Conservation (phyloP, 2,797 vertebrate species). For the Catharus ustulatus region DNA sequence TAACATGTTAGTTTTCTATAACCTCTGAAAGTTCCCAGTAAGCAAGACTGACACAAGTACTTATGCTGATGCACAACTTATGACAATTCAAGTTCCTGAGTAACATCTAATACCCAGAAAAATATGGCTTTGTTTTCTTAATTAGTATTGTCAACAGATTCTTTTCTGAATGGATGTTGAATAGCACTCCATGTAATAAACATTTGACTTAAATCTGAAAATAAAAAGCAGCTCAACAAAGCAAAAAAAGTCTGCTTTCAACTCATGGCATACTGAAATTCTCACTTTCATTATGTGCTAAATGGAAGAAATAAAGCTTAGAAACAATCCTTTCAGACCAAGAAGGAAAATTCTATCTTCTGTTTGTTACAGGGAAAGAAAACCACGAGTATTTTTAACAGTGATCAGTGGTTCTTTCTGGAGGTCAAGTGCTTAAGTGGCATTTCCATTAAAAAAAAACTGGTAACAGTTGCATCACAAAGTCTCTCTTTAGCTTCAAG, state of each 20-base stretch:
- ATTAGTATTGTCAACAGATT: neutral
- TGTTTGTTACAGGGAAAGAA: neutral
- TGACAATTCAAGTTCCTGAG: neutral
- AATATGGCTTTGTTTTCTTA: neutral
- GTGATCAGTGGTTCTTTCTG: neutral
- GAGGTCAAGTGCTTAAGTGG: neutral
- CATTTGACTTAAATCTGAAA: neutral
- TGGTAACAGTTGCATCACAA: neutral
- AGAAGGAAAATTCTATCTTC: accelerated
- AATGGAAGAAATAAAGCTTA: neutral
- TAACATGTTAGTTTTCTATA: neutral
- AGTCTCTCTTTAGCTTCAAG: neutral
- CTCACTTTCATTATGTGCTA: neutral
- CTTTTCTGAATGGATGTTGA: neutral
- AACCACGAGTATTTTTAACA: neutral
- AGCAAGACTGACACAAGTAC: neutral
- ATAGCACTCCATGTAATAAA: neutral
- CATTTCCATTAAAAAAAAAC: neutral
- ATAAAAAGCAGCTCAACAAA: neutral
- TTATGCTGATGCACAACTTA: neutral
- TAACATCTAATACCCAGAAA: neutral
- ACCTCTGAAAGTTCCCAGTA: neutral
- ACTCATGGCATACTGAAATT: neutral
- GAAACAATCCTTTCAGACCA: neutral
- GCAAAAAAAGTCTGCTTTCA: neutral